Base-by-base conservation (phyloP, 2,888 invertebrate species). In the Hirtodrosophila duncani region DNA sequence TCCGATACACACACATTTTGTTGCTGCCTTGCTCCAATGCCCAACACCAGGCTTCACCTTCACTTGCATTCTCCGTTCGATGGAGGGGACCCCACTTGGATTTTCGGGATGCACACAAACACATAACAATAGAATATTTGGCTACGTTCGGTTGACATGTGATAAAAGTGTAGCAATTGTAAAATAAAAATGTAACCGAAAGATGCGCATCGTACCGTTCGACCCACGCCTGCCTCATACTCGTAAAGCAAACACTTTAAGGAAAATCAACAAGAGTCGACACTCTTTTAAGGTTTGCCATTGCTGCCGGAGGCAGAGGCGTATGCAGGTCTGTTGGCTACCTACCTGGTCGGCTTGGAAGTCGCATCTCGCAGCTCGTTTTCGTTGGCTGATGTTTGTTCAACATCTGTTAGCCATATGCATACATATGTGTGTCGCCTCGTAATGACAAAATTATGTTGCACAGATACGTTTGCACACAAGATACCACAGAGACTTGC, bases 371-470 rank as follows among this genome's bases (percentile, higher is more conserved):
- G 34, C 38, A 38, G 59, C 26, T 53, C 20, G 43, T 38, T 34
- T 21, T 13, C 27, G 17, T 30, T 42, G 36, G 33, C 33, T 49
- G 50, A 57, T 70, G 41, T 74, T 70, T 64, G 53, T 49, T 42
- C 43, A 77, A 78, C 75, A 77, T 77, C 75, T 77, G 75, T 74
- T 78, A 48, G 34, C 71, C 78, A 77, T 71, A 71, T 77, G 75
- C 58, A 74, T 55, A 61, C 53, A 29, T 29, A 26, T 51, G 27
- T 51, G 62, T 43, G 52, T 26, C 52, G 51, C 52, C 38, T 55
- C 56, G 72, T 75, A 77, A 77, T 75, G 75, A 74, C 75, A 77
- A 75, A 77, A 74, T 77, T 74, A 69, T 75, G 75, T 75, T 75
- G 71, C 71, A 71, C 64, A 68, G 61, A 55, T 59, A 58, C 41